Evolutionary conservation across 2,797 vertebrate species (phyloP).

Genomic region (Labeo calbasu): DNA sequence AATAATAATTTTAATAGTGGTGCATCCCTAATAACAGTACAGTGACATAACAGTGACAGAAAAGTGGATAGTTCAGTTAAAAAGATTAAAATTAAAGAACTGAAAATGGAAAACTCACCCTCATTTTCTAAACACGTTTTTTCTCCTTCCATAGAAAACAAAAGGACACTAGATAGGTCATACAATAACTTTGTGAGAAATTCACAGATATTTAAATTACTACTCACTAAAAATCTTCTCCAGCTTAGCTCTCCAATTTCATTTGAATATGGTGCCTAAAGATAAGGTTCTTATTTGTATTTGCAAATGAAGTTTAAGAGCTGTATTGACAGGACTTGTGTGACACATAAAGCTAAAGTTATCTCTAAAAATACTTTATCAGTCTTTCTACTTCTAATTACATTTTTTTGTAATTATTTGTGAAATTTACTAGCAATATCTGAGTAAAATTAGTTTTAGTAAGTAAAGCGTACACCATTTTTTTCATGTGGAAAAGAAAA

Average conservation of each 20-base stretch:
- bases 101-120: neutral
- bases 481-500: neutral
- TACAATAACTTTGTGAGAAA: neutral
- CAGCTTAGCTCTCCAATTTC: neutral
- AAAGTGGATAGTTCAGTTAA: neutral
- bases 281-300: neutral
- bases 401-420: neutral
- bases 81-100: neutral
- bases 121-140: neutral
- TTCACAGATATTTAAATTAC: neutral
- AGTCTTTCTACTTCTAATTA: neutral
- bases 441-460: neutral
- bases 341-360: neutral
- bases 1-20: neutral
- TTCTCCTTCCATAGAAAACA: neutral
- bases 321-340: neutral
- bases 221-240: neutral
- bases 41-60: neutral
- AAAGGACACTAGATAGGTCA: neutral
- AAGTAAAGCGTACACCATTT: neutral
- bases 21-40: neutral
- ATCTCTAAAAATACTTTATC: neutral
- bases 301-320: neutral
- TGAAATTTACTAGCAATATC: neutral
- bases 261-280: neutral